Conservation (phyloP, 2,113 vertebrate species). For the Accipiter cooperii region DNA sequence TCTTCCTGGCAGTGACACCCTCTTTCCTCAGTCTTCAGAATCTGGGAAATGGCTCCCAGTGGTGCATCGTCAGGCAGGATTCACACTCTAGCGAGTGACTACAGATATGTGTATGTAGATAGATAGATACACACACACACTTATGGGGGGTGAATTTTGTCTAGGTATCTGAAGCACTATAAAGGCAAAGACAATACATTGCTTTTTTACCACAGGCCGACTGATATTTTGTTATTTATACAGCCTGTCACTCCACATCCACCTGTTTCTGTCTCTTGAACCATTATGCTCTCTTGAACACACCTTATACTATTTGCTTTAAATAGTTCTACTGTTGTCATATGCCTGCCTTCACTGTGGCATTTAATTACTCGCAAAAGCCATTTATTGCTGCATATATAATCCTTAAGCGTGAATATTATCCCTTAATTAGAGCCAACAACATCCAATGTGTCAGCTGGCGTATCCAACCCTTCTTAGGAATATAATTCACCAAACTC, state of each 20-base stretch:
- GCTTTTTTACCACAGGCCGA: background rate
- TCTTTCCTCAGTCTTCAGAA: background rate
- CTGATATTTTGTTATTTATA: background rate
- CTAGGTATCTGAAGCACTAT: background rate
- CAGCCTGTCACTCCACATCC: background rate
- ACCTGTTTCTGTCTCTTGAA: background rate
- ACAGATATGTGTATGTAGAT: accelerated
- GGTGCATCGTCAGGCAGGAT: background rate
- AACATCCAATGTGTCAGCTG: background rate
- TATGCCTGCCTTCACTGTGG: background rate
- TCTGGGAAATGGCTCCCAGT: background rate
- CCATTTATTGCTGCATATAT: background rate
- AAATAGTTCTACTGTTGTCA: background rate
- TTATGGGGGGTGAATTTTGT: background rate
- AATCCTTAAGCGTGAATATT: background rate
- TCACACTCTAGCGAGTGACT: background rate
- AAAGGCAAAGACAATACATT: background rate
- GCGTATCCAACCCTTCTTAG: background rate
- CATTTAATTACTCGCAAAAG: slow-evolving; percentile 4
- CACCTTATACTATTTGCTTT: background rate
- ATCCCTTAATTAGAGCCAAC: background rate
- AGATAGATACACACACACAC: background rate
- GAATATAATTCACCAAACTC: background rate
- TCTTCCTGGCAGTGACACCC: background rate
- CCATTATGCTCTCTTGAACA: background rate